These are phyloP conservation scores for Iphiclides podalirius DNA, from an alignment of 2,888 invertebrate genomes.

Conservation along the genomic window DNA sequence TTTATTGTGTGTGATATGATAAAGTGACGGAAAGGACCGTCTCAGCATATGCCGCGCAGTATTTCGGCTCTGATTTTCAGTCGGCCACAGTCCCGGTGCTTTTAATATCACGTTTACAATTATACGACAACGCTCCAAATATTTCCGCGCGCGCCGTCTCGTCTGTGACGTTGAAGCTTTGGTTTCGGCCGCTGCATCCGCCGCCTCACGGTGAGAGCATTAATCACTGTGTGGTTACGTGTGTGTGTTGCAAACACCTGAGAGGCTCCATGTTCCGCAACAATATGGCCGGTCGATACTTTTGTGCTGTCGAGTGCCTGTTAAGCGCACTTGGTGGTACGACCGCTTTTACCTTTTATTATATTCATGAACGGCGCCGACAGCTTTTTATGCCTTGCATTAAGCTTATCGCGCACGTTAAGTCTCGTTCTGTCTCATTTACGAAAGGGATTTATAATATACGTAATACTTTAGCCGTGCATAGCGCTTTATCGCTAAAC, in stretches of 20 bases:
- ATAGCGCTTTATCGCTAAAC: conserved; percentile 13
- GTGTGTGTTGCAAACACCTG: conserved; percentile 53
- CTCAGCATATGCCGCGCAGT: no score
- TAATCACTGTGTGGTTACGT: conserved; percentile 68
- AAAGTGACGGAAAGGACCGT: no score
- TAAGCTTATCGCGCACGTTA: conserved; percentile 17
- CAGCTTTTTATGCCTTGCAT: conserved; percentile 18
- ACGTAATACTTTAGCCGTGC: conserved; percentile 8
- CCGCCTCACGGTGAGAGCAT: conserved; percentile 61
- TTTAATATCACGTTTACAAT: no score
- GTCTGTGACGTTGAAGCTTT: conserved; percentile 33
- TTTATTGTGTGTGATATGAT: no score
- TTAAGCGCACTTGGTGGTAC: conserved; percentile 21
- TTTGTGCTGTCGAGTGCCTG: conserved; percentile 26
- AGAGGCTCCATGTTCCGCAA: no score
- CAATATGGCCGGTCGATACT: conserved; percentile 39
- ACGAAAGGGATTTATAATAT: conserved; percentile 12
- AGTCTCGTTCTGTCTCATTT: conserved; percentile 14
- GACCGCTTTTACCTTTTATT: conserved; percentile 20
- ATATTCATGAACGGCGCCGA: conserved; percentile 12
- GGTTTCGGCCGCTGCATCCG: conserved; percentile 46
- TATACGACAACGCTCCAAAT: no score
- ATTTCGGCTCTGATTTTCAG: no score
- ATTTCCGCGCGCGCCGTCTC: no score
- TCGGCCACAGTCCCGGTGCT: no score